Evolutionary conservation across 2,888 invertebrate species (phyloP).

Genomic region (Priocnemis perturbator): DNA sequence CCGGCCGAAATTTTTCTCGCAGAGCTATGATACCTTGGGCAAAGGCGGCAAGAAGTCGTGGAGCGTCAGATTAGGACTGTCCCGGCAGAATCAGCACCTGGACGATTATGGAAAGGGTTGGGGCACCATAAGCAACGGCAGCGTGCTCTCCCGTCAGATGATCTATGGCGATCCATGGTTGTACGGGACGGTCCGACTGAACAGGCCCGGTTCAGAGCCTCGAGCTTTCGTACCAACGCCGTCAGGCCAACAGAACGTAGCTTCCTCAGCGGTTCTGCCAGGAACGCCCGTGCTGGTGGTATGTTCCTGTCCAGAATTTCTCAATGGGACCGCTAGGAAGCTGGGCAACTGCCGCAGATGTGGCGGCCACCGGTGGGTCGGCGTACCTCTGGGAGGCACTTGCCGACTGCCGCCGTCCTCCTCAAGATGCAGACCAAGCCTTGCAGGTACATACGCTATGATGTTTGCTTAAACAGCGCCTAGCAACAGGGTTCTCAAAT

Average conservation of each 20-base stretch:
- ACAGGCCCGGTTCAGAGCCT: conserved; percentile 67
- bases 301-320: conserved; percentile 89
- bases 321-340: conserved; percentile 86
- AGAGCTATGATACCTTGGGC: conserved; percentile 75
- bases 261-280: conserved; percentile 70
- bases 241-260: conserved; percentile 77
- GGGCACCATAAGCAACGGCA: conserved; percentile 79
- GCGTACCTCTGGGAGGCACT: conserved; percentile 84
- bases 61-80: conserved; percentile 83
- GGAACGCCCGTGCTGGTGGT: conserved; percentile 83
- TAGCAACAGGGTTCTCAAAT: too few relatives aligned
- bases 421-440: conserved; percentile 68
- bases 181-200: conserved; percentile 84
- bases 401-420: conserved; percentile 63
- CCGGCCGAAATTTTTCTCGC: conserved; percentile 28
- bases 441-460: conserved; percentile 67
- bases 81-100: conserved; percentile 74
- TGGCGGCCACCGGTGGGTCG: conserved; percentile 86
- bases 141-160: conserved; percentile 89
- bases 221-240: conserved; percentile 75
- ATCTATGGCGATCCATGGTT: conserved; percentile 83
- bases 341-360: conserved; percentile 90
- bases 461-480: too few relatives aligned
- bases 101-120: conserved; percentile 65
- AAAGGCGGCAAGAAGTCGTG: conserved; percentile 81